Conservation (phyloP, 53 echinoderm and acorn worm species). For the Echinarachnius parma region DNA sequence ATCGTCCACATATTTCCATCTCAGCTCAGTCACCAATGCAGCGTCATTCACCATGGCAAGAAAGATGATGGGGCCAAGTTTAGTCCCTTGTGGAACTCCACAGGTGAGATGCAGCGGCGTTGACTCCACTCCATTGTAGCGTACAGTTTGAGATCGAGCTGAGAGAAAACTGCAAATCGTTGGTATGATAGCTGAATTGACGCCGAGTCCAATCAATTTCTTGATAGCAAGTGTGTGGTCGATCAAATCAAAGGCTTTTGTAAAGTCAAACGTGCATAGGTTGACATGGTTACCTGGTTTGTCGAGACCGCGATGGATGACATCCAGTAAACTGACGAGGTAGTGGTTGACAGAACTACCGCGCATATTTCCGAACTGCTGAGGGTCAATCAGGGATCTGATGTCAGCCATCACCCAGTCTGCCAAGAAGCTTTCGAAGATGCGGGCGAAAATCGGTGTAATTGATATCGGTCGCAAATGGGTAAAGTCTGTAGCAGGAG, state of each 20-base stretch:
- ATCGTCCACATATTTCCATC: too few species aligned
- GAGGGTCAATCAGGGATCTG: too few species aligned
- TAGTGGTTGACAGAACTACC: slow-evolving; percentile 39
- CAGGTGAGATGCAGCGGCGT: neutral
- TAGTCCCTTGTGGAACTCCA: slow-evolving; percentile 49
- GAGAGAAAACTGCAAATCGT: slow-evolving; percentile 42
- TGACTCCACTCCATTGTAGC: slow-evolving; percentile 12
- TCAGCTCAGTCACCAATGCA: too few species aligned
- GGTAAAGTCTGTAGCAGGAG: neutral
- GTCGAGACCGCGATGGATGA: slow-evolving; percentile 27
- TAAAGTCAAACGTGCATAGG: too few species aligned
- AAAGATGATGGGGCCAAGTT: slow-evolving; percentile 28
- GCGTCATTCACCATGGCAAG: slow-evolving; percentile 23
- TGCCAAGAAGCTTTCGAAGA: slow-evolving; percentile 38
- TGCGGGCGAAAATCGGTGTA: too few species aligned
- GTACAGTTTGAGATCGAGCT: slow-evolving; percentile 23
- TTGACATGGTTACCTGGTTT: slow-evolving; percentile 21
- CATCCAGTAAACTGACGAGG: slow-evolving; percentile 36
- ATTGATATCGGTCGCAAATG: slow-evolving; percentile 29
- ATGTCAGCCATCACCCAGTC: slow-evolving; percentile 38
- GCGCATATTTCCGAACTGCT: slow-evolving; percentile 25
- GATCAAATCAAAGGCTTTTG: too few species aligned
- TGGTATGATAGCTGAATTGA: slow-evolving; percentile 18
- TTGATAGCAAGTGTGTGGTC: slow-evolving; percentile 16
- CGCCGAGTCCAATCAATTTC: slow-evolving; percentile 30